Evolutionary conservation across 1,140 invertebrate species (phyloP), one percentile per base, ranked within the genome.

Genomic region (Drosophila arizonae): DNA sequence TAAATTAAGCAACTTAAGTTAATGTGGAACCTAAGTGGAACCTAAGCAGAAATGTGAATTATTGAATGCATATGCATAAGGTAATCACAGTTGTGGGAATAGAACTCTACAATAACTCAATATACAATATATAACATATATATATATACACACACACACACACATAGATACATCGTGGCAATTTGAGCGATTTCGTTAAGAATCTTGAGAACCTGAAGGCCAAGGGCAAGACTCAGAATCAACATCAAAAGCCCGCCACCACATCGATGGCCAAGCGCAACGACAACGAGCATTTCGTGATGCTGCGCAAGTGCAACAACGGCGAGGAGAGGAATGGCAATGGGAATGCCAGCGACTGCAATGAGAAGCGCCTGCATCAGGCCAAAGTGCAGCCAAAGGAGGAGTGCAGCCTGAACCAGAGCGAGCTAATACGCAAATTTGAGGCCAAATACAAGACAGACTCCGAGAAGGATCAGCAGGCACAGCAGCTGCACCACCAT

Each of bases 151-250:
- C n/a, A 36, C 24, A 39, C 9, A 39, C 8, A 36, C 52, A 17
- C 3, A 57, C n/a, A 4, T 56, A 91, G 90, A 84, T 91, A 54
- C 90, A 91, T 80, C 78, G 90, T 30, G 90, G 90, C 70, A 91
- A 90, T 72, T 79, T 92, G 36, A 90, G 79, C 54, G 92, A 91
- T 65, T 90, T 92, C 15, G 73, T 92, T 11, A 92, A 92, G 75
- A 92, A 93, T 54, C 77, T 92, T 26, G 92, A 92, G 73, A 93
- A 92, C 52, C 84, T 85, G 39, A 91, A 90, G 45, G 69, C 84
- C 21, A 88, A 88, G 50, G 30, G 50, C 45, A 68, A 70, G 26
- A 76, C 28, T 45, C 30, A 33, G n/a, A 48, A 65, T 30, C 62
- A 50, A 72, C 73, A 69, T 64, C 56, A 64, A 58, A 67, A 57